Evolutionary conservation across 2,888 invertebrate species (phyloP), one percentile per base, ranked within the genome.

Genomic region (Erynnis tages): DNA sequence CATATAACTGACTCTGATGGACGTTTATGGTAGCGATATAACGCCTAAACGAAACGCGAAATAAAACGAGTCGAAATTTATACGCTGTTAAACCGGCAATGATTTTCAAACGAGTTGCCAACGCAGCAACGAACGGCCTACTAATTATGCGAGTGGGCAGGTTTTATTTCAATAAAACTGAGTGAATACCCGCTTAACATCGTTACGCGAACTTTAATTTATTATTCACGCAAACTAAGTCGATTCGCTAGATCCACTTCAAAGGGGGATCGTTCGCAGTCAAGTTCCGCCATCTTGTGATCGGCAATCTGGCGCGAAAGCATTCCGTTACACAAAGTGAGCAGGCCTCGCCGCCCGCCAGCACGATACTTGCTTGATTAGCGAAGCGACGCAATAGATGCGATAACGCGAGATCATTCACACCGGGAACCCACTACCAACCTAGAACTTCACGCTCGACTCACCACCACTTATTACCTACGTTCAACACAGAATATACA

Each of bases 281-380:
- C 54, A 50, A 59, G 44, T 65, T 61, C 62, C 60, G 63, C 65
- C 60, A 62, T 67, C 56, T 64, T 69, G 64, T 56, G 59, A 57
- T 56, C 53, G 49, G 55, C 56, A 63, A 68, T 60, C 55, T 60
- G 61, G 49, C 59, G 58, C 57, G 60, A 67, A 64, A 69, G 66
- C 75, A 71, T 78, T 77, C 81, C 81, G 81, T 80, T 81, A 79
- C 66, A 70, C 62, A 59, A 46, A 54, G 54, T 54, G 56, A 56
- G 53, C 59, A 54, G 46, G 41, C 59, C 59, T 50, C 59, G 54
- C 34, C 62, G 50, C 48, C 21, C 41, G 49, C 19, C 32, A 32
- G 44, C 41, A 29, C 47, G 37, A 49, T 49, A 41, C 41, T 41
- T 56, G 66, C 69, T 66, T 73, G 66, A 67, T 65, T 70, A 67